Percentiles rank a stretch among this genome's conserved stretches.
Conservation (phyloP, 2,797 vertebrate genomes). For the Trachurus trachurus region DNA sequence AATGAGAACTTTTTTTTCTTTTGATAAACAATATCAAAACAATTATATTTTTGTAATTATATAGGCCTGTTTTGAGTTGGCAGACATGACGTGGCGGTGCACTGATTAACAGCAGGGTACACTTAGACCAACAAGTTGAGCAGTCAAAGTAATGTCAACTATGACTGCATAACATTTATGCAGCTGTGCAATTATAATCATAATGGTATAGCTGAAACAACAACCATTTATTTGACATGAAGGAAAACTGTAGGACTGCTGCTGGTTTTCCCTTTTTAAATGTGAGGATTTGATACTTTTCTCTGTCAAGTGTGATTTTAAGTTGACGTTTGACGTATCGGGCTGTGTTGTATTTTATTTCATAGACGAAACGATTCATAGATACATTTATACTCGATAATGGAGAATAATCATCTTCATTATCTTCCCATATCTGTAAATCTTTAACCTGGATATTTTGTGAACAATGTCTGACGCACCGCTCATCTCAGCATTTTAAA, state of each 20-base stretch:
- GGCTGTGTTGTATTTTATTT: too few species aligned
- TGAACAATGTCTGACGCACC: constrained; percentile 30
- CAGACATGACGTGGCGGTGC: constrained; percentile 19
- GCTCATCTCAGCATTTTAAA: constrained; percentile 33
- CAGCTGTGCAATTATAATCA: background rate
- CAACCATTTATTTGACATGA: background rate
- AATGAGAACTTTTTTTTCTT: background rate
- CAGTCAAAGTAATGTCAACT: background rate
- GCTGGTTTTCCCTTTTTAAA: background rate
- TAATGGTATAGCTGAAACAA: background rate
- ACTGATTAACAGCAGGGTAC: constrained; percentile 27
- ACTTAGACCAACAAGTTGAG: background rate
- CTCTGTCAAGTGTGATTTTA: background rate
- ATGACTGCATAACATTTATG: background rate
- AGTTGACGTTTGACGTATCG: too few species aligned
- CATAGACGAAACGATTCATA: background rate
- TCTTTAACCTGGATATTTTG: background rate
- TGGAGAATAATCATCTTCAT: background rate
- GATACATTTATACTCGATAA: background rate
- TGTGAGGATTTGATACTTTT: background rate
- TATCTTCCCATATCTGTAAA: background rate
- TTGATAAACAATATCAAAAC: constrained; percentile 11
- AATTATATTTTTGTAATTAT: constrained; percentile 30
- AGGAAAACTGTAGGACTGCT: background rate
- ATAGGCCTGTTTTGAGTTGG: constrained; percentile 10